A percentile compares a stretch with the other conserved stretches of the same genome.
These are phyloP conservation scores for Heteropelma amictum DNA, from an alignment of 2,888 invertebrate species.

Conservation along the genomic window DNA sequence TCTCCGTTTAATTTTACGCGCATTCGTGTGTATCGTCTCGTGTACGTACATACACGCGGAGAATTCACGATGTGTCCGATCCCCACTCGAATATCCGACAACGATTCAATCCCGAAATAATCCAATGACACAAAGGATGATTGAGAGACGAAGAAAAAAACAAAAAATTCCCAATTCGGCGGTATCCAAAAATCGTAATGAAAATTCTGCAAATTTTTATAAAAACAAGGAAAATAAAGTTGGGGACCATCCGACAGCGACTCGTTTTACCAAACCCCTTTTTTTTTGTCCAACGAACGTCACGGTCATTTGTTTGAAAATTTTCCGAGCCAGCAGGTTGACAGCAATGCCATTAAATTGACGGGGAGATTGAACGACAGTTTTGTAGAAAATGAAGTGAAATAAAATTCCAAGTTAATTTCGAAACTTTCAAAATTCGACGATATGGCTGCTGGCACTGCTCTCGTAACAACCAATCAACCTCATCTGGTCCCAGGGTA, in stretches of 20 bases:
- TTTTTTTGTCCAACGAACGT: neutral
- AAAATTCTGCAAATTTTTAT: too few relatives aligned
- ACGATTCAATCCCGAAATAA: too few relatives aligned
- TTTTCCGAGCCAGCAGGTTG: constrained; percentile 4
- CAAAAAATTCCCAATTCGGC: too few relatives aligned
- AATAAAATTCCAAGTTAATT: constrained; percentile 40
- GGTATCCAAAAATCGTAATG: too few relatives aligned
- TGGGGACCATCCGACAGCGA: too few relatives aligned
- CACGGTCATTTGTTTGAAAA: constrained; percentile 42
- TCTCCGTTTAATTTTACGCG: constrained; percentile 46
- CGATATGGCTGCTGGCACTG: constrained; percentile 62
- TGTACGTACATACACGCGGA: neutral
- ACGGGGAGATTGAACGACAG: constrained; percentile 13
- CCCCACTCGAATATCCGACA: constrained; percentile 50
- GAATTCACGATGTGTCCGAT: constrained; percentile 61
- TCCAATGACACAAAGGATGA: too few relatives aligned
- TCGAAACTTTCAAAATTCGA: constrained; percentile 8
- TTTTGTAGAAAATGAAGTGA: constrained; percentile 12
- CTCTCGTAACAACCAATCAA: constrained; percentile 80
- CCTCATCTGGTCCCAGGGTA: constrained; percentile 89
- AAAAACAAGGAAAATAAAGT: too few relatives aligned
- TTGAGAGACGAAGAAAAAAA: too few relatives aligned
- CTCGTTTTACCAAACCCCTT: too few relatives aligned
- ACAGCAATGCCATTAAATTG: constrained; percentile 27
- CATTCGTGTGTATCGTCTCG: constrained; percentile 4